Evolutionary conservation across 1,140 invertebrate genomes (phyloP).

Genomic region (Rhizoglyphus robini): DNA sequence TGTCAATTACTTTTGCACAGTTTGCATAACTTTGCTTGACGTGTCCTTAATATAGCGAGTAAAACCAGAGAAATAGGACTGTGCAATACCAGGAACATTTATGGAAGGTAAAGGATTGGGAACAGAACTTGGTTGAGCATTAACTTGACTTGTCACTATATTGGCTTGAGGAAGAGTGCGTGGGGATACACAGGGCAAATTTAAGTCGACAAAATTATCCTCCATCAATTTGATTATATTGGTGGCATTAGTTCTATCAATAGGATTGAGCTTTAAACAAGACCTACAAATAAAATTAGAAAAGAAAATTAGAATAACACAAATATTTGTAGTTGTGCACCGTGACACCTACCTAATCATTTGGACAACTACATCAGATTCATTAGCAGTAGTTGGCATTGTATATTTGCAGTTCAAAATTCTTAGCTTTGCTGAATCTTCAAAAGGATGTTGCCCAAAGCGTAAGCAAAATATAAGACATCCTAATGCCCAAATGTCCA

Average conservation of each 20-base stretch:
- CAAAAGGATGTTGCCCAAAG: conserved; percentile 89
- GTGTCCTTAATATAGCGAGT: conserved; percentile 68
- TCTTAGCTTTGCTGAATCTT: conserved; percentile 82
- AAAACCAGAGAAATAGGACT: conserved; percentile 22
- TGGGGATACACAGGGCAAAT: conserved; percentile 17
- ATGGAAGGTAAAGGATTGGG: neutral
- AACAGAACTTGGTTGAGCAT: neutral
- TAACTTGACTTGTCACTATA: neutral
- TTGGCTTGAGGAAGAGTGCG: neutral
- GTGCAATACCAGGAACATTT: conserved; percentile 8
- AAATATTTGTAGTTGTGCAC: neutral
- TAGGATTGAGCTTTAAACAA: conserved; percentile 23
- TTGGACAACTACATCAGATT: conserved; percentile 53
- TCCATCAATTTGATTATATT: conserved; percentile 18
- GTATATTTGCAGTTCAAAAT: conserved; percentile 92
- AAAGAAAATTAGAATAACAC: neutral
- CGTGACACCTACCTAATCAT: conserved; percentile 56
- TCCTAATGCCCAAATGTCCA: conserved; percentile 93
- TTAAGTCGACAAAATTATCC: conserved; percentile 22
- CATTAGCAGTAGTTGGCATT: conserved; percentile 60
- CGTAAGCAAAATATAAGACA: conserved; percentile 86
- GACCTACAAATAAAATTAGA: neutral
- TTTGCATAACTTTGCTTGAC: conserved; percentile 88
- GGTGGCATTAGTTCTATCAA: conserved; percentile 15
- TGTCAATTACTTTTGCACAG: conserved; percentile 69